Base-by-base conservation (phyloP, 2,888 invertebrate species). In the Cactoblastis cactorum region DNA sequence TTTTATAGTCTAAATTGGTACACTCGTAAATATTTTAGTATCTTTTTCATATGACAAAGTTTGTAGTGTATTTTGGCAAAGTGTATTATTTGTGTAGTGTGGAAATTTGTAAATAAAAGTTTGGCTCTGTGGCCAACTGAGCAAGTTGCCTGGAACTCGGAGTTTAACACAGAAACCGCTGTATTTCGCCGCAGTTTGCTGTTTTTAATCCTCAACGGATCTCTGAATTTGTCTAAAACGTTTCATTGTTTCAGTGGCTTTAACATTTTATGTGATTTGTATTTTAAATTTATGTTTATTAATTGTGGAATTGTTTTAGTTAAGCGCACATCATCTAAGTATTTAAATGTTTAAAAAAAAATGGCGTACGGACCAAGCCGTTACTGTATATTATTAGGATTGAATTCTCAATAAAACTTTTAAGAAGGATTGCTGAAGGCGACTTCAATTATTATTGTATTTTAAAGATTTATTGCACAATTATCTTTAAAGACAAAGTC, bases 51-150 rank as follows among this genome's bases (percentile, higher is more conserved):
- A n/a, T n/a, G n/a, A n/a, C n/a, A n/a, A n/a, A n/a, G n/a, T n/a
- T n/a, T n/a, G n/a, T n/a, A n/a, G n/a, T n/a, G n/a, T n/a, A n/a
- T n/a, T n/a, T n/a, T n/a, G n/a, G n/a, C n/a, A n/a, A n/a, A n/a
- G n/a, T n/a, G n/a, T n/a, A n/a, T 9, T 35, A 14, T 28, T 14
- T 24, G 12, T 17, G 17, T 9, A 14, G 43, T 28, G 28, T 28
- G 28, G 9, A 43, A 32, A 41, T 41, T 22, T n/a, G 28, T 28
- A 43, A 32, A 43, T 28, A 43, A 43, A 28, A 43, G 14, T 17
- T 43, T 43, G 43, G 43, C 43, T 15, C 43, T 11, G 28, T 14
- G 43, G 43, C 32, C 43, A 43, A 32, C 14, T 28, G 9, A 43
- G 15, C 28, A 43, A 43, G 43, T 9, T 15, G 43, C 22, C 39